These are phyloP conservation scores for Sphenodon punctatus DNA, from an alignment of 2,797 vertebrate genomes.

Conservation along the genomic window DNA sequence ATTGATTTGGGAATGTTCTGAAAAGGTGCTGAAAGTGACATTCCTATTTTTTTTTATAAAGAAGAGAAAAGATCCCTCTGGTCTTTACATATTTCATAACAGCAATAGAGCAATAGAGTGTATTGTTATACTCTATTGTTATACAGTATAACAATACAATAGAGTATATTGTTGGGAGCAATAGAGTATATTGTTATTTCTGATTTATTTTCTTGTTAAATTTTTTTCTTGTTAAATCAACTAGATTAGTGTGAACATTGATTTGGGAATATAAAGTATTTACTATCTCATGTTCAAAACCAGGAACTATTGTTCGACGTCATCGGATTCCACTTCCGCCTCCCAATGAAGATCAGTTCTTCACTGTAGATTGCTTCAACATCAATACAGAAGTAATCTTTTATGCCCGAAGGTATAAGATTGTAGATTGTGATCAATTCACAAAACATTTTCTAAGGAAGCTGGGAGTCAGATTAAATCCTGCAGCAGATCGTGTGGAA, in stretches of 20 bases:
- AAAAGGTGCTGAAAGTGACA: too few relatives aligned
- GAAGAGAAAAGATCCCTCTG: too few relatives aligned
- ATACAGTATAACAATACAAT: too few relatives aligned
- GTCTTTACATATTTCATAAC: too few relatives aligned
- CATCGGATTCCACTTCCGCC: conserved; percentile 87
- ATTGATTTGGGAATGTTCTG: too few relatives aligned
- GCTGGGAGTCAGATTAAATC: conserved; percentile 82
- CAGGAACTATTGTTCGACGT: conserved; percentile 86
- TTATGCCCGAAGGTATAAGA: conserved; percentile 82
- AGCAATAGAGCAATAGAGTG: too few relatives aligned
- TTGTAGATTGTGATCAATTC: conserved; percentile 87
- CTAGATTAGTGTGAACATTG: not conserved
- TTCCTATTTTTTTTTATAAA: too few relatives aligned
- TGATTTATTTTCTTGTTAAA: not conserved
- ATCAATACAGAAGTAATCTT: conserved; percentile 83
- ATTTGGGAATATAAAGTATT: not conserved
- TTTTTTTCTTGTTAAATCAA: not conserved
- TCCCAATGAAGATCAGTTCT: conserved; percentile 86
- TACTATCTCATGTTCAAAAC: conserved; percentile 28
- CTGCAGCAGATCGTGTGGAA: conserved; percentile 68
- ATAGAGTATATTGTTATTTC: too few relatives aligned
- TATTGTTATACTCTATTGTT: too few relatives aligned
- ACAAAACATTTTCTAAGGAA: conserved; percentile 87
- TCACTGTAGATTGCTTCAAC: conserved; percentile 88
- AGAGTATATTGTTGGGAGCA: too few relatives aligned